Conservation (phyloP, 2,113 vertebrate genomes). For the Polypterus senegalus region DNA sequence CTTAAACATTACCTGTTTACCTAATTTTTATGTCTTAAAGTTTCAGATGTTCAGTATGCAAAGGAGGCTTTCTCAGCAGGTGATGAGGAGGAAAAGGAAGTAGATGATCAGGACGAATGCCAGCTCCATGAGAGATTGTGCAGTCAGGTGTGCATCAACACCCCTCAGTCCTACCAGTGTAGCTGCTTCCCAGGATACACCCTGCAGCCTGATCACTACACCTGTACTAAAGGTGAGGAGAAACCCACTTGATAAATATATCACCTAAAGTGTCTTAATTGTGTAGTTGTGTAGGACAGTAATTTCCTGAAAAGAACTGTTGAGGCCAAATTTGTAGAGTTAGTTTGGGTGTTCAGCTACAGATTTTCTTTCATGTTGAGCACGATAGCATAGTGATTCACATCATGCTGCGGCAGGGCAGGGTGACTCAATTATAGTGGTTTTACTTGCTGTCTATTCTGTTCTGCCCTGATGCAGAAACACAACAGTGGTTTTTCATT, state of each 20-base stretch:
- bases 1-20: background rate
- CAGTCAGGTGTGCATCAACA: constrained; percentile 59
- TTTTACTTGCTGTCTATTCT: too few species aligned
- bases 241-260: background rate
- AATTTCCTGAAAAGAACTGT: constrained; percentile 28
- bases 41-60: constrained; percentile 54
- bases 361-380: too few species aligned
- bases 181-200: constrained; percentile 64
- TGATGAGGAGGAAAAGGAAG: constrained; percentile 48
- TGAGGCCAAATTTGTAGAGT: constrained; percentile 12
- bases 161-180: constrained; percentile 67
- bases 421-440: too few species aligned
- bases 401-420: too few species aligned
- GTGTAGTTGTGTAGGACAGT: background rate
- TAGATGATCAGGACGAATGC: constrained; percentile 67
- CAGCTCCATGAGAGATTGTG: constrained; percentile 65
- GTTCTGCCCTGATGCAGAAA: too few species aligned
- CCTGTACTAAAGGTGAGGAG: constrained; percentile 63
- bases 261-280: too few species aligned
- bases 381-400: too few species aligned
- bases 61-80: constrained; percentile 64
- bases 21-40: constrained; percentile 31
- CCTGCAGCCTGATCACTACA: constrained; percentile 64
- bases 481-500: too few species aligned
- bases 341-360: too few species aligned